Percentiles rank a stretch among this genome's conserved stretches.
Conservation (phyloP, 2,888 invertebrate species). For the Bellardia bayeri region DNA sequence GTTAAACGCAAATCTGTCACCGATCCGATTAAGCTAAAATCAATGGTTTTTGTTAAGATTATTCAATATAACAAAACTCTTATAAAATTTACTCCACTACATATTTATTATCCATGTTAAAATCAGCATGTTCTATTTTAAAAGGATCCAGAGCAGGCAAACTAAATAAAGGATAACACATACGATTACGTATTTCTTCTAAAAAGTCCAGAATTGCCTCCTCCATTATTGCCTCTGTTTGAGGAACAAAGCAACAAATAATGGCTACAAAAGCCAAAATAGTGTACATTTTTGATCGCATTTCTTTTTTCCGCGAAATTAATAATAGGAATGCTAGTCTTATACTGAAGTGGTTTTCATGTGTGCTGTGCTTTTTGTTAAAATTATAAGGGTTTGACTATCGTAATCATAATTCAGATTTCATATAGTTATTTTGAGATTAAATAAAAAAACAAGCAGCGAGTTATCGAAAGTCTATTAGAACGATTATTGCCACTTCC, state of each 20-base stretch:
- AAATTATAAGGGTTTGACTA: neutral
- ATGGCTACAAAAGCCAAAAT: slow-evolving; percentile 34
- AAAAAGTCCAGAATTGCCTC: slow-evolving; percentile 76
- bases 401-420: slow-evolving; percentile 16
- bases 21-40: slow-evolving; percentile 78
- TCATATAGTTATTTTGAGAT: slow-evolving; percentile 3
- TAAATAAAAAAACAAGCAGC: slow-evolving; percentile 9
- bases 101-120: slow-evolving; percentile 77
- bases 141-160: slow-evolving; percentile 81
- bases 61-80: neutral
- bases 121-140: slow-evolving; percentile 73
- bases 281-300: slow-evolving; percentile 36
- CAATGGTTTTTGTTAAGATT: neutral
- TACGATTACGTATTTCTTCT: slow-evolving; percentile 79
- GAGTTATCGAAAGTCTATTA: slow-evolving; percentile 22
- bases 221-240: slow-evolving; percentile 74
- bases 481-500: neutral
- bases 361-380: slow-evolving; percentile 27
- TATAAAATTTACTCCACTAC: slow-evolving; percentile 77
- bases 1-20: slow-evolving; percentile 76
- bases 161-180: slow-evolving; percentile 81
- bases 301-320: slow-evolving; percentile 28
- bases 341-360: slow-evolving; percentile 34
- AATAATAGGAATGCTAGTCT: slow-evolving; percentile 18
- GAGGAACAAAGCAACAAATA: slow-evolving; percentile 57